Evolutionary conservation across 1,140 invertebrate genomes (phyloP).

Genomic region (Mactra quadrangularis): DNA sequence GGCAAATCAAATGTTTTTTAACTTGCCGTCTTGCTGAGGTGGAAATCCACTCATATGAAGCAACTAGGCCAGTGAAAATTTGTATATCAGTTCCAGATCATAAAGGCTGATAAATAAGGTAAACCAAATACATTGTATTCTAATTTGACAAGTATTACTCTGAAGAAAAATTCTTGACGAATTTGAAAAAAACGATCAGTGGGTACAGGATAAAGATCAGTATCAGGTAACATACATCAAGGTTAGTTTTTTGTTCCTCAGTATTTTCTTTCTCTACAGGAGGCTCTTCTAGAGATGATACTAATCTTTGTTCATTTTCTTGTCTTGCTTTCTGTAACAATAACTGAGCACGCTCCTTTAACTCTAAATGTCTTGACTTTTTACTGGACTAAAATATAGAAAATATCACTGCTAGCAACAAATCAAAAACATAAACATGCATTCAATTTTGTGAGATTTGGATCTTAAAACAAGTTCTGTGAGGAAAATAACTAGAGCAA

Average conservation of each 20-base stretch:
- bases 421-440: not conserved
- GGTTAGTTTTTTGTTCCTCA: not conserved
- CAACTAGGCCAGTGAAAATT: too few species aligned
- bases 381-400: slow-evolving; percentile 46
- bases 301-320: slow-evolving; percentile 85
- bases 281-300: not conserved
- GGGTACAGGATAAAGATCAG: too few species aligned
- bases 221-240: slow-evolving; percentile 21
- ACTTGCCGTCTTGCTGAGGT: too few species aligned
- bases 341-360: slow-evolving; percentile 94
- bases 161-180: too few species aligned
- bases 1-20: too few species aligned
- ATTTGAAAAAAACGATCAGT: too few species aligned
- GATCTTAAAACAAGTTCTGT: not conserved
- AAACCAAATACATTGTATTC: too few species aligned
- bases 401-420: not conserved
- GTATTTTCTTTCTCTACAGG: slow-evolving; percentile 14
- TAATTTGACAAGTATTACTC: too few species aligned
- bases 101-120: too few species aligned
- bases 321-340: slow-evolving; percentile 94
- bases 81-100: too few species aligned
- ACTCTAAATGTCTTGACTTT: slow-evolving; percentile 82
- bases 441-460: not conserved
- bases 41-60: too few species aligned
- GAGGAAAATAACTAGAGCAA: too few species aligned